Base-by-base conservation (phyloP, 2,797 vertebrate genomes). In the Tamandua tetradactyla region DNA sequence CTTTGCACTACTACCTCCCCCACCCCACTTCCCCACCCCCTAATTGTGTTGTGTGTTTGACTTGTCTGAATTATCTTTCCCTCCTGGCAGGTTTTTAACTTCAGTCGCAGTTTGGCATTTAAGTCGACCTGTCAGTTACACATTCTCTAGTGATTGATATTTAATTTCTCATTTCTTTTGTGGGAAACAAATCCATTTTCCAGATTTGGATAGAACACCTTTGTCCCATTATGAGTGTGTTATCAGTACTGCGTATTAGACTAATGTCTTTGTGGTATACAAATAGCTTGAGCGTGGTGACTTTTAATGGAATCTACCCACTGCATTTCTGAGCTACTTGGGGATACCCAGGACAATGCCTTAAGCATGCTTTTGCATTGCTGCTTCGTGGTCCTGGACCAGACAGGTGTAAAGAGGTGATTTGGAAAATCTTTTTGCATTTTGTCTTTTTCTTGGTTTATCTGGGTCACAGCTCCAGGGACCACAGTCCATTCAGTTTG, bases 121-220 rank as follows among this genome's bases (percentile, higher is more conserved):
- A 74, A 30, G 79, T 57, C n/a, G n/a, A 61, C 62, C 12, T 25
- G 30, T 62, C n/a, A 49, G 40, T 74, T 37, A 32, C 61, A 40
- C 9, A 49, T 49, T 49, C 11, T 49, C 15, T 49, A 49, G 49
- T 12, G 49, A 49, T 49, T 49, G 49, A 49, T 49, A 49, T 15
- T 49, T 49, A 49, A 49, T 49, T 49, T 49, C 49, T 49, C 49
- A 49, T 49, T 49, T 49, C 11, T 49, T 10, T 49, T 12, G 49
- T 49, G 12, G 11, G 14, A 49, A 49, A 13, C 49, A 49, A 49
- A 49, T 49, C 7, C 12, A 14, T 49, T 49, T 49, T 66, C 44
- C 23, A 91, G 35, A 64, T 91, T 85, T 86, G 84, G 49, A 25
- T 78, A 30, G 49, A 76, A 52, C 47, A 72, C 71, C 80, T 64